Base-by-base conservation (phyloP, 2,888 invertebrate genomes). In the Drosophila melanosoma region DNA sequence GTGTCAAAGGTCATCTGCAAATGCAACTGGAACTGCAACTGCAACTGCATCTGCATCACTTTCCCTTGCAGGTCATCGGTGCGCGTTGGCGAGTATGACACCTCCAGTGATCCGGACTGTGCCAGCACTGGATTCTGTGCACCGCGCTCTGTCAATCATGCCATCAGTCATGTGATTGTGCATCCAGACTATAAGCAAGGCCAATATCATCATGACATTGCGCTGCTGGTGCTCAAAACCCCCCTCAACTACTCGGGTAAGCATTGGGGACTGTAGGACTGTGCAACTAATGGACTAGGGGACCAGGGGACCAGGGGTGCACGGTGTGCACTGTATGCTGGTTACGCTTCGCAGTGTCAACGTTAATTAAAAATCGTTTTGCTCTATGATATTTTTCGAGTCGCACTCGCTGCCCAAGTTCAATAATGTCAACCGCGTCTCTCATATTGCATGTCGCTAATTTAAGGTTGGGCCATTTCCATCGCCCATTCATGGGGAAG, bases 31-130 rank as follows among this genome's bases (percentile, higher is more conserved):
- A 20, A 15, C 45, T 20, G 23, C 17, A 48, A 15, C 45, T 20
- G 23, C 17, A 48, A 26, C 23, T 65, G n/a, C 8, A 65, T 52
- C n/a, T 32, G 54, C 23, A 23, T 15, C n/a, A 69, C 71, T 65
- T 67, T 73, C 71, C 23, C 61, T 62, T 51, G 32, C 66, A 97
- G 97, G 81, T 95, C 95, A 67, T 95, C 95, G 7, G 95, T 96
- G 48, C 94, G 96, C 42, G 94, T 96, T 0, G 97, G 97, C 0
- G 97, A 97, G 92, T 97, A 95, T 93, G 95, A 96, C 83, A 95
- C 95, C 1, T 94, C 95, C n/a, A 94, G 94, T 0, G 95, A 96
- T 90, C 96, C 96, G 0, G 97, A 97, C 91, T 97, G 97, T 89
- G 96, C 95, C 59, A 95, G 94, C 49, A 91, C 93, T 20, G 95